Evolutionary conservation across 2,113 vertebrate genomes (phyloP).

Genomic region (Oryzias javanicus): DNA sequence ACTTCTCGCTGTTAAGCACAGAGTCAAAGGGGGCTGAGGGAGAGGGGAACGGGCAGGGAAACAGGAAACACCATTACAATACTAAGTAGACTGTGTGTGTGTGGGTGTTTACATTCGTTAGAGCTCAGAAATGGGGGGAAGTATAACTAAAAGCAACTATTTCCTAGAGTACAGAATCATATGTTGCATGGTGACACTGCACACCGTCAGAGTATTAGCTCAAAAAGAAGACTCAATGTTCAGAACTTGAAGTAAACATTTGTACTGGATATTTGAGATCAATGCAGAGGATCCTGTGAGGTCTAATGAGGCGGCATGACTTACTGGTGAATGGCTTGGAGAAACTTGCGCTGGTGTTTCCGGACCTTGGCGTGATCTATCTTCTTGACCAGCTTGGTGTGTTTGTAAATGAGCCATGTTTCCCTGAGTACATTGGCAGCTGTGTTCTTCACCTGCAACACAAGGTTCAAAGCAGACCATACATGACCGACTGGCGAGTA

Average conservation of each 20-base stretch:
- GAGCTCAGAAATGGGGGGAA: slow-evolving; percentile 19
- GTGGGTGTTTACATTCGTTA: slow-evolving; percentile 11
- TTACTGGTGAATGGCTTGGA: slow-evolving; percentile 99
- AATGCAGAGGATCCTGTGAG: no score
- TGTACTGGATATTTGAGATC: no score
- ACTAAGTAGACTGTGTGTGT: slow-evolving; percentile 42
- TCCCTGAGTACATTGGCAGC: slow-evolving; percentile 99
- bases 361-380: slow-evolving; percentile 96
- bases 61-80: slow-evolving; percentile 51
- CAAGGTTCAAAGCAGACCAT: slow-evolving; percentile 2
- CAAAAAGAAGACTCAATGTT: neutral
- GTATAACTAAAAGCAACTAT: slow-evolving; percentile 26
- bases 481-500: no score
- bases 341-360: slow-evolving; percentile 99
- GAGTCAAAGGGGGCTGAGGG: slow-evolving; percentile 59
- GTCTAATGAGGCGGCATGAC: slow-evolving; percentile 56
- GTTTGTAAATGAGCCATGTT: slow-evolving; percentile 99
- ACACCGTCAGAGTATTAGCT: slow-evolving; percentile 12
- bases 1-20: slow-evolving; percentile 70
- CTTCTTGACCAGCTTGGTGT: slow-evolving; percentile 95
- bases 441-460: slow-evolving; percentile 90
- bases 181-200: slow-evolving; percentile 5
- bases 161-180: slow-evolving; percentile 20
- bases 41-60: slow-evolving; percentile 33
- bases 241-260: no score